Base-by-base conservation (phyloP, 2,888 invertebrate genomes). In the Sesamia inferens region DNA sequence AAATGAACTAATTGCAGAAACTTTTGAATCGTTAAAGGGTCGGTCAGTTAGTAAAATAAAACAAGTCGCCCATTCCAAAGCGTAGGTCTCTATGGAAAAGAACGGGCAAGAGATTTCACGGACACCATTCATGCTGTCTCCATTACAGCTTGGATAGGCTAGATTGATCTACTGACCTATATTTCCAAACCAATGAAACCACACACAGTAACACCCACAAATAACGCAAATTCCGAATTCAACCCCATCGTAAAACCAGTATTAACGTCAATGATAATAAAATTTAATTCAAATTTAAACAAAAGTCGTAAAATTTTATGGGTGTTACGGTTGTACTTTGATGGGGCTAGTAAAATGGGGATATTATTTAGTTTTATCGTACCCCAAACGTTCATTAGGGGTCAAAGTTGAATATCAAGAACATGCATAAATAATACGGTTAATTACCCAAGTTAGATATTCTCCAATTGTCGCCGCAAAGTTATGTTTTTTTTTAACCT, bases 271-370 rank as follows among this genome's bases (percentile, higher is more conserved):
- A 85, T 78, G 68, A 73, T 68, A 72, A 72, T 85, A 77, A 80
- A 74, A 83, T 73, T 66, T 65, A 76, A 81, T 72, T 70, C 31
- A 63, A 81, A 78, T 86, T 78, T 74, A 83, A 85, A 74, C 73
- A 78, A 78, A 61, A 59, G 58, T 55, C 51, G 51, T 72, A 55
- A 71, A 74, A 74, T 81, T 83, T 78, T 71, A 74, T 64, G 24
- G 44, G 24, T 67, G 59, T 39, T 71, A 76, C 74, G 47, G 75
- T 48, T 68, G 75, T 77, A 77, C 62, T 78, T 76, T 83, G 48
- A 83, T 64, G 71, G 65, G 31, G 63, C 74, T 85, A 72, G 66
- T 74, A 61, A 79, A 79, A 58, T 70, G 14, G 51, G 54, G 14
- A 51, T 65, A 58, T 74, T 79, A 76, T 61, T 72, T 73, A 71